Conservation (phyloP, 2,888 invertebrate genomes). For the Pterostichus niger region DNA sequence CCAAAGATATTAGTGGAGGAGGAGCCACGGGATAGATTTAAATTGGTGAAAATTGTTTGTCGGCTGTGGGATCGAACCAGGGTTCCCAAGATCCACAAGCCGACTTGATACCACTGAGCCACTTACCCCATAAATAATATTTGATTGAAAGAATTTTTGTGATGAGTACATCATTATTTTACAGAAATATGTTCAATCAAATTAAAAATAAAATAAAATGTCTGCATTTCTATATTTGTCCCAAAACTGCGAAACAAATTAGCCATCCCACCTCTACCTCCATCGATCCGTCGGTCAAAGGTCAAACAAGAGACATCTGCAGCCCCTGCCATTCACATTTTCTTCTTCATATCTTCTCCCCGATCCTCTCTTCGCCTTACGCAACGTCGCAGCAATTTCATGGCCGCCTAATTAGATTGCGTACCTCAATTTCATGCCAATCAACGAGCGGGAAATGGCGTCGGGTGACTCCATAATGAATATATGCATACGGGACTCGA, state of each 20-base stretch:
- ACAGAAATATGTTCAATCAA: no score
- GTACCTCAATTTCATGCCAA: slow-evolving; percentile 69
- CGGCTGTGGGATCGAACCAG: no score
- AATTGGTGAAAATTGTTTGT: no score
- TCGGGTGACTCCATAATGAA: slow-evolving; percentile 25
- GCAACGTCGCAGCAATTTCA: slow-evolving; percentile 52
- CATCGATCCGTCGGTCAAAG: slow-evolving; percentile 44
- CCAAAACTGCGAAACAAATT: neutral
- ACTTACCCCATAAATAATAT: no score
- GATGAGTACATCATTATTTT: no score
- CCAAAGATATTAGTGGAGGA: no score
- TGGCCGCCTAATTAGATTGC: slow-evolving; percentile 67
- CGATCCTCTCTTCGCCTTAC: neutral
- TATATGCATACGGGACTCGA: slow-evolving; percentile 26
- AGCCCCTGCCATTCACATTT: slow-evolving; percentile 36
- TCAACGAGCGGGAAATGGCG: slow-evolving; percentile 67
- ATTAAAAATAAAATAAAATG: no score
- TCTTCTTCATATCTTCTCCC: slow-evolving; percentile 35
- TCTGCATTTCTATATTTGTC: neutral
- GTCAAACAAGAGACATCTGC: slow-evolving; percentile 53
- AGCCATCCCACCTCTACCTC: slow-evolving; percentile 1
- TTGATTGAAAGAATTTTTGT: no score
- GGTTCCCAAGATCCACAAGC: no score
- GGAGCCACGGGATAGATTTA: no score
- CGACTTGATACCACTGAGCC: no score